Evolutionary conservation across 2,113 vertebrate species (phyloP).

Genomic region (Microcebus tavaratra): DNA sequence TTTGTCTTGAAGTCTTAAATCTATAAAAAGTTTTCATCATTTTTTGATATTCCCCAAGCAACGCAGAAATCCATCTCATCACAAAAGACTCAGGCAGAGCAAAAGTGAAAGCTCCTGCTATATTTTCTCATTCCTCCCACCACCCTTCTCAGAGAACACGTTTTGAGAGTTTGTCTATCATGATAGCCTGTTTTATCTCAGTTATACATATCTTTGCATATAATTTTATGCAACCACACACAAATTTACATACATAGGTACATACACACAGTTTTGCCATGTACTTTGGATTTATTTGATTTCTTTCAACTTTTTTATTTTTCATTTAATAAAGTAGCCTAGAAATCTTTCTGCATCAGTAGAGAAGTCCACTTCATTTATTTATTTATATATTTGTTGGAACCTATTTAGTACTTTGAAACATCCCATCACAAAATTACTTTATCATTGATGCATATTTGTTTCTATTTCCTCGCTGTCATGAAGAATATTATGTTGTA

Average conservation of each 20-base stretch:
- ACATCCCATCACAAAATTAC: not conserved
- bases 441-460: not conserved
- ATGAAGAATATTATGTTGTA: not conserved
- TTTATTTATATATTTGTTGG: not conserved
- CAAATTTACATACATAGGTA: no score
- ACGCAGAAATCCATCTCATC: not conserved
- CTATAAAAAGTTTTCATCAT: not conserved
- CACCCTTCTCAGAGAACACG: not conserved
- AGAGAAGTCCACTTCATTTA: no score
- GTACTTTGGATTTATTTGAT: not conserved
- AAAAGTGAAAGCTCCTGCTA: not conserved
- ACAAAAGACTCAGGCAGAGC: not conserved
- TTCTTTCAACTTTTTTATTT: not conserved
- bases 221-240: not conserved
- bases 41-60: not conserved
- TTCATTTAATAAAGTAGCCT: not conserved
- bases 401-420: not conserved
- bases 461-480: not conserved
- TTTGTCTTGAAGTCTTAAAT: not conserved
- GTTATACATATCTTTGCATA: not conserved
- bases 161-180: not conserved
- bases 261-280: not conserved
- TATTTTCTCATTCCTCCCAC: not conserved
- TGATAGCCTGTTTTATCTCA: not conserved
- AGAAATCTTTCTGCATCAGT: no score